Evolutionary conservation across 2,113 vertebrate species (phyloP).

Genomic region (Hippocampus abdominalis): DNA sequence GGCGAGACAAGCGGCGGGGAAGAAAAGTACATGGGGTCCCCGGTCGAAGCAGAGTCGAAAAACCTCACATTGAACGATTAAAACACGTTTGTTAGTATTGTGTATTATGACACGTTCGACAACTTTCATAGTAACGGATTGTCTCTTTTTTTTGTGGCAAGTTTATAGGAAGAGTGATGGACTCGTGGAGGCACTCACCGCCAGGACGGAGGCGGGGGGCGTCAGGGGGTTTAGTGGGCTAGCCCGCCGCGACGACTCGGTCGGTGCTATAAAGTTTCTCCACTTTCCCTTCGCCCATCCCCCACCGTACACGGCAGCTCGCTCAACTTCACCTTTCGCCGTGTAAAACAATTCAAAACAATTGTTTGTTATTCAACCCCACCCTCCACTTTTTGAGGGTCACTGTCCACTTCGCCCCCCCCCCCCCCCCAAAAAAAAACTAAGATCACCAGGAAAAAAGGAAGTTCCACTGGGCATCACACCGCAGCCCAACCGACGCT

Average conservation of each 20-base stretch:
- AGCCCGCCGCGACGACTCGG: slow-evolving; percentile 47
- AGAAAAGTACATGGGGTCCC: slow-evolving; percentile 3
- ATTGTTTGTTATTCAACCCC: not conserved
- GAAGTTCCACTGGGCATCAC: slow-evolving; percentile 2
- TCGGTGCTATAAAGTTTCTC: slow-evolving; percentile 73
- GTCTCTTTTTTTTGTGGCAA: slow-evolving; percentile 22
- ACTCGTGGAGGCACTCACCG: slow-evolving; percentile 29
- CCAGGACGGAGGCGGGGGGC: not conserved
- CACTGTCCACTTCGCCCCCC: not conserved
- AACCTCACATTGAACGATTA: not conserved
- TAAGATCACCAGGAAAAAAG: not conserved
- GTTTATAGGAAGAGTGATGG: slow-evolving; percentile 21
- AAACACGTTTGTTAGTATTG: not conserved
- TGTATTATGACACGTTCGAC: not conserved
- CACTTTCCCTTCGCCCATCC: slow-evolving; percentile 69
- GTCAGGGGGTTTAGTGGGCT: not conserved
- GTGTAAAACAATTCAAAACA: slow-evolving; percentile 1
- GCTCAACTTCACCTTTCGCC: slow-evolving; percentile 50
- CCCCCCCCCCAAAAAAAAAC: not conserved
- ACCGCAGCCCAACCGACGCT: not conserved
- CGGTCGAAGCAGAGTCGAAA: not conserved
- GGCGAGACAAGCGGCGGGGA: slow-evolving; percentile 34
- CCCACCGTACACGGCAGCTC: slow-evolving; percentile 59
- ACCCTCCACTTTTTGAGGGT: not conserved
- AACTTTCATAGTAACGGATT: not conserved